A percentile compares a stretch with the other conserved stretches of the same genome.
Evolutionary conservation across 92 coral and sea anemone species (phyloP).

Genomic region (Siderastrea siderea): DNA sequence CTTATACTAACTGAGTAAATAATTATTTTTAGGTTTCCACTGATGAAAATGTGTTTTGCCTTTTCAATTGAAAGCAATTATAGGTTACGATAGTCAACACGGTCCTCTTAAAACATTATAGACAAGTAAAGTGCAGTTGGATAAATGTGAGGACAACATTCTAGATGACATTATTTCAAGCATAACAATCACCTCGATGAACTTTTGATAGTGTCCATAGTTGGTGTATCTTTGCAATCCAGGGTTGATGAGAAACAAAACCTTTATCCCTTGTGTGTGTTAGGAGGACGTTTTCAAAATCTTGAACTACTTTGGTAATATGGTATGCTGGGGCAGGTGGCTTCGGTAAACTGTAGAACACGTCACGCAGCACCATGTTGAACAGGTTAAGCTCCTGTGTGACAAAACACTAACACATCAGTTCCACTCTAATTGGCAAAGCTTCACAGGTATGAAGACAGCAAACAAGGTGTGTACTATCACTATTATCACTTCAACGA

Average conservation of each 20-base stretch:
- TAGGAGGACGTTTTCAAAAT: slow-evolving; percentile 85
- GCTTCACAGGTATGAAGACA: neutral
- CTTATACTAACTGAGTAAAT: no score
- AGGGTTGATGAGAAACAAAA: slow-evolving; percentile 88
- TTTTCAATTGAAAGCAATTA: no score
- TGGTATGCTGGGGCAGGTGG: slow-evolving; percentile 88
- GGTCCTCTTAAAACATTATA: no score
- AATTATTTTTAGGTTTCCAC: no score
- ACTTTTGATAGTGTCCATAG: slow-evolving; percentile 86
- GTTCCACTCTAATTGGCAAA: neutral
- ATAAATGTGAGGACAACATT: neutral
- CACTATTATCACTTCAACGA: no score
- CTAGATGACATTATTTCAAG: neutral
- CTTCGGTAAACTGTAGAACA: slow-evolving; percentile 88
- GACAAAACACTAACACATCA: neutral
- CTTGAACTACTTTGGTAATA: slow-evolving; percentile 87
- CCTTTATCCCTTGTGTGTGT: slow-evolving; percentile 91
- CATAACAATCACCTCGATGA: slow-evolving; percentile 78
- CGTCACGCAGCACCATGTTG: slow-evolving; percentile 89
- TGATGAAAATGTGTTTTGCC: no score
- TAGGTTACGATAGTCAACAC: no score
- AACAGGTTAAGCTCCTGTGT: slow-evolving; percentile 87
- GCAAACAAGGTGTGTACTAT: neutral
- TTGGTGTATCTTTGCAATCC: slow-evolving; percentile 93
- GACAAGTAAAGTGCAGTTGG: neutral